Base-by-base conservation (phyloP, 1,140 invertebrate species). In the Melitaea cinxia region DNA sequence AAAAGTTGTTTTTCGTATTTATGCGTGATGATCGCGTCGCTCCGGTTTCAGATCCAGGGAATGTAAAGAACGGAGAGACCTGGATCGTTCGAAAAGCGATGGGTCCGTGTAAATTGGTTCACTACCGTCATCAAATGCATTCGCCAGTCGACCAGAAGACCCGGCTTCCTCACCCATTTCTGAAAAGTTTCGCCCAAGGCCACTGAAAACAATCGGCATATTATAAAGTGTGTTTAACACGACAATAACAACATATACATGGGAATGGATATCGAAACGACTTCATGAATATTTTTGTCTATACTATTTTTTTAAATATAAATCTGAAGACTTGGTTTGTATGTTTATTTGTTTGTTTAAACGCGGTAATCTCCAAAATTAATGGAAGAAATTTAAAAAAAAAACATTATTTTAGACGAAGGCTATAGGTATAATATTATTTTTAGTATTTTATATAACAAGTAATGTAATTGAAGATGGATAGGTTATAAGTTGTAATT, bases 91-190 rank as follows among this genome's bases (percentile, higher is more conserved):
- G 77, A 98, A 98, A 7, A 98, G 90, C 1, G 96, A 97, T 0
- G 96, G 97, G 89, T 98, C 96, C 0, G 96, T 98, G 83, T 98
- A 98, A 68, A 98, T 98, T 1, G 97, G 97, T 83, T 98, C 97
- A 77, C 96, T 97, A 7, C 96, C 96, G 85, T 98, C 96, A 73
- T 95, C 94, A 69, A 95, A 96, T 19, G 83, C 85, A 47, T 76
- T 89, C 1, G 87, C 85, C 37, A 91, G 58, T 68, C 89, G 65
- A 73, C 92, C 82, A 2, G 87, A 84, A 0, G 84, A 88, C 3
- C 86, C 86, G 0, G 83, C 80, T 58, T 83, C 88, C 45, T 85
- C 87, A n/a, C 82, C 86, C 4, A 84, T 83, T 65, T 85, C 85
- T 37, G 68, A 72, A 50, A 87, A 90, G 21, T 80, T 84, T 63